Evolutionary conservation across 2,113 vertebrate genomes (phyloP), one percentile per base, ranked within the genome.

Genomic region (Cheilinus undulatus): DNA sequence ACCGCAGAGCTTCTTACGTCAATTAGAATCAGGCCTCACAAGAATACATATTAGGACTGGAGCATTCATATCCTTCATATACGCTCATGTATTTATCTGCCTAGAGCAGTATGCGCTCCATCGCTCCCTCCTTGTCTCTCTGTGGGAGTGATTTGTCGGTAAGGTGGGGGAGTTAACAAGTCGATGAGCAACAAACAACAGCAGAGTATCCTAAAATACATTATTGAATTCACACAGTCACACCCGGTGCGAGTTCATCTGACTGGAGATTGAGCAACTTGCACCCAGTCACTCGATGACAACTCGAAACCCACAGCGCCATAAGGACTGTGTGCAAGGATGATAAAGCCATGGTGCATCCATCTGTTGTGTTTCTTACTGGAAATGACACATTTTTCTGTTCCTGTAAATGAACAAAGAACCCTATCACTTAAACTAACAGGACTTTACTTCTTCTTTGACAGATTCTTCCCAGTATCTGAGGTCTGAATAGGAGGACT

Each of bases 201-300:
- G 79, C 78, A 85, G 30, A 76, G 61, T 68, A 58, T 65, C 62
- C 83, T 26, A 58, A 84, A 87, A 86, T 87, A 86, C 57, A 80
- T 43, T 62, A 66, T 28, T 52, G 10, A 72, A 48, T 62, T 82
- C 11, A 8, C 68, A n/a, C 71, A 15, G 40, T 43, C 78, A 73
- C 77, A 76, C 86, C 75, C 80, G 56, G 43, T 50, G 17, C 76
- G 86, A 73, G 68, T 51, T 56, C 36, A 67, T 66, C 61, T 42
- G 65, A 78, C 82, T 76, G 74, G 74, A 87, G 77, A 80, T 73
- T 80, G 77, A 84, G 53, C 83, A 90, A 87, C 76, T 76, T 72
- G 54, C 77, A 53, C 51, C 27, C 62, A 65, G 78, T 63, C 78
- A 68, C 75, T 84, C n/a, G 54, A 75, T 72, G 82, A 74, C 78